A percentile compares a stretch with the other conserved stretches of the same genome.
Conservation (phyloP, 2,888 invertebrate genomes). For the Asteroscopus sphinx region DNA sequence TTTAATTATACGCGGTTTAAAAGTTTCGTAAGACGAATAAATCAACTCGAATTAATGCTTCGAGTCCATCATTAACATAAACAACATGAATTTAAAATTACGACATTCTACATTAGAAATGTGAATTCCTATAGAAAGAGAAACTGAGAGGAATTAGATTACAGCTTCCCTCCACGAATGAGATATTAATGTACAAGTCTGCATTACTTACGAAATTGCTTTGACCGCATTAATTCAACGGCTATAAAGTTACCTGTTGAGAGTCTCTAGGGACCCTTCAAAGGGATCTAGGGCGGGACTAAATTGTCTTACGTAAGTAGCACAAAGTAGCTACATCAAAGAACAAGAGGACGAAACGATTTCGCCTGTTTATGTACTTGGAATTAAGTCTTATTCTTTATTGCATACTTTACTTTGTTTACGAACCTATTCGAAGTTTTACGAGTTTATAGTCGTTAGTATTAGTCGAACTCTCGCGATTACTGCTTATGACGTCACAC, state of each 20-base stretch:
- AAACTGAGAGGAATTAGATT: conserved; percentile 66
- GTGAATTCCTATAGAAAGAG: conserved; percentile 38
- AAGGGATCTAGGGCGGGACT: conserved; percentile 76
- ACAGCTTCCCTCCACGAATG: conserved; percentile 64
- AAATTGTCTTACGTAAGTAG: conserved; percentile 79
- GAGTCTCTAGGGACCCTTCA: conserved; percentile 72
- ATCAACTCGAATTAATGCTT: conserved; percentile 24
- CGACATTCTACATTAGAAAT: conserved; percentile 32
- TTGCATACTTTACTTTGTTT: conserved; percentile 48
- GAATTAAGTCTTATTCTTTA: conserved; percentile 54
- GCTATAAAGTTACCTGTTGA: conserved; percentile 84
- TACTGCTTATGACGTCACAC: conserved; percentile 27
- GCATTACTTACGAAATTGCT: conserved; percentile 75
- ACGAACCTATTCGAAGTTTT: conserved; percentile 49
- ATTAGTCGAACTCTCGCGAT: conserved; percentile 12
- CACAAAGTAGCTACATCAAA: conserved; percentile 71
- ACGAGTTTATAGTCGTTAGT: conserved; percentile 43
- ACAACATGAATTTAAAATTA: conserved; percentile 38
- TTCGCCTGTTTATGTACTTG: conserved; percentile 53
- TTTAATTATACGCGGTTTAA: conserved; percentile 4
- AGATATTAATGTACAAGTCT: conserved; percentile 71
- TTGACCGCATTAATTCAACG: conserved; percentile 80
- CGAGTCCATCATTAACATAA: conserved; percentile 37
- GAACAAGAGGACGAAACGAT: conserved; percentile 51
- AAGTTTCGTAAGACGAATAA: conserved; percentile 34